A percentile compares a stretch with the other conserved stretches of the same genome.
These are phyloP conservation scores for Palythoa heliodiscus DNA, from an alignment of 92 coral and sea anemone genomes.

Conservation along the genomic window DNA sequence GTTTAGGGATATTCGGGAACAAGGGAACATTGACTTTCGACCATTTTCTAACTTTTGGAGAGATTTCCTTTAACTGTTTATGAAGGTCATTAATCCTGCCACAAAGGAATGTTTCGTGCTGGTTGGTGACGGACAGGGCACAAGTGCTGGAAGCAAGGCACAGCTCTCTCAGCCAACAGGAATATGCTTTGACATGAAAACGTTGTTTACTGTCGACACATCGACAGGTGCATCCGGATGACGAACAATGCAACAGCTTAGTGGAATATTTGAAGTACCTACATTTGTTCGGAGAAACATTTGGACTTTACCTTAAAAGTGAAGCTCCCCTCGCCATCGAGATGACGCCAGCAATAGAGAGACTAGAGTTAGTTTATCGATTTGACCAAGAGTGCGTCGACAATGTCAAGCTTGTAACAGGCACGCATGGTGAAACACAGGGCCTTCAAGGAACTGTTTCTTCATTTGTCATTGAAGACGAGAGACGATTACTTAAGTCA, in stretches of 20 bases:
- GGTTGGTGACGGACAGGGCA: slow-evolving; percentile 49
- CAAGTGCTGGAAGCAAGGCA: slow-evolving; percentile 56
- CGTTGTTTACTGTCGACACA: slow-evolving; percentile 52
- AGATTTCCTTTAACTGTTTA: no score
- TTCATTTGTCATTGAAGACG: slow-evolving; percentile 55
- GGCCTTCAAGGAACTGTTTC: slow-evolving; percentile 64
- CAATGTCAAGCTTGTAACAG: slow-evolving; percentile 44
- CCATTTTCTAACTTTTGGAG: no score
- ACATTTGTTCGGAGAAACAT: slow-evolving; percentile 55
- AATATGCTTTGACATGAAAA: slow-evolving; percentile 34
- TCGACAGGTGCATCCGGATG: slow-evolving; percentile 55
- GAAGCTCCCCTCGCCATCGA: slow-evolving; percentile 40
- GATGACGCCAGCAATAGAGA: slow-evolving; percentile 41
- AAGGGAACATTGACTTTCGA: no score
- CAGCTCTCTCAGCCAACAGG: slow-evolving; percentile 51
- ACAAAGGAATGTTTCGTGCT: slow-evolving; percentile 42
- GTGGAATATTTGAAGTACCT: slow-evolving; percentile 57
- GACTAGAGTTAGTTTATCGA: slow-evolving; percentile 37
- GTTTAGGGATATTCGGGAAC: no score
- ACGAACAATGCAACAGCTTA: slow-evolving; percentile 54
- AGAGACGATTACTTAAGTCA: slow-evolving; percentile 43
- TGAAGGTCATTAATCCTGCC: slow-evolving; percentile 49
- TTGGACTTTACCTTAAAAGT: slow-evolving; percentile 49
- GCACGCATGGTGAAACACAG: slow-evolving; percentile 47
- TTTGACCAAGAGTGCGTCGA: slow-evolving; percentile 51